These are phyloP conservation scores for Lepidostoma basale DNA, from an alignment of 1,140 invertebrate species.

Conservation along the genomic window DNA sequence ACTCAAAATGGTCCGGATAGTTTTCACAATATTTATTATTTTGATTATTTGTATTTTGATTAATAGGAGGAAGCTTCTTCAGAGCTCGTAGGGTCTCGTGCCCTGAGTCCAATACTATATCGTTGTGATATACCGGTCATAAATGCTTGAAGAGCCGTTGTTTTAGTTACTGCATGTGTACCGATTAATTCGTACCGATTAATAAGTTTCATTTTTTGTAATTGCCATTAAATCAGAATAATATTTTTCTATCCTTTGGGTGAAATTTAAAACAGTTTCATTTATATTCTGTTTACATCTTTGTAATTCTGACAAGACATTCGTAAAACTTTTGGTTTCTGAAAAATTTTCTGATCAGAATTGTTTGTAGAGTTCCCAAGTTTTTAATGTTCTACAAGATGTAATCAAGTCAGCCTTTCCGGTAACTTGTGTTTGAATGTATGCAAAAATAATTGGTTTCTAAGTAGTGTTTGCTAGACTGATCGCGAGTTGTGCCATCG, in stretches of 20 bases:
- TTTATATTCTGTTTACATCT: background rate
- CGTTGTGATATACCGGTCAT: no score
- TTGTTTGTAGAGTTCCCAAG: background rate
- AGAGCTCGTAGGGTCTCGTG: no score
- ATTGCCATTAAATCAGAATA: background rate
- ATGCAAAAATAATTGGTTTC: background rate
- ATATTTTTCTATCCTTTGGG: background rate
- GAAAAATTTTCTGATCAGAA: background rate
- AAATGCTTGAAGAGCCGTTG: no score
- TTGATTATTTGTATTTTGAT: no score
- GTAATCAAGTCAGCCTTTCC: slow-evolving; percentile 6
- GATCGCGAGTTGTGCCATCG: background rate
- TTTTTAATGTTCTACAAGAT: background rate
- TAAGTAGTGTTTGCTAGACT: background rate
- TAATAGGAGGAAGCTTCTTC: no score
- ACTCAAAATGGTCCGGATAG: no score
- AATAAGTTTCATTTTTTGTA: background rate
- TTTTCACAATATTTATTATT: no score
- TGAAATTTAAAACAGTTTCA: background rate
- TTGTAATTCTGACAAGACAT: background rate
- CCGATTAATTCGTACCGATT: no score
- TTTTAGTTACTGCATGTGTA: no score
- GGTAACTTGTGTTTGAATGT: slow-evolving; percentile 1
- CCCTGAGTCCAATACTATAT: no score
- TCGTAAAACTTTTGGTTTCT: background rate